Conservation (phyloP, 2,888 invertebrate genomes). For the Artemia sinica region DNA sequence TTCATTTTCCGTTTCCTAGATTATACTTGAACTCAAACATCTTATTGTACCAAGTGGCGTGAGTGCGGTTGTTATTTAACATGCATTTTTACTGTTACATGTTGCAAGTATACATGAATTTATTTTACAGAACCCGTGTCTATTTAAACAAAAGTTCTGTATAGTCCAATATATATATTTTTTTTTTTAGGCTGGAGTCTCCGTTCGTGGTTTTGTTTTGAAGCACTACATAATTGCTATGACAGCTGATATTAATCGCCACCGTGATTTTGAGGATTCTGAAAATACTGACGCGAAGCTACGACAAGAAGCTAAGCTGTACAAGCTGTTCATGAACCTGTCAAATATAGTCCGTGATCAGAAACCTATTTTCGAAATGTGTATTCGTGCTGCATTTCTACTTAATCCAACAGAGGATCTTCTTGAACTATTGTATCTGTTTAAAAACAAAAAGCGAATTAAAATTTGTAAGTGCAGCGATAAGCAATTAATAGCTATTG, state of each 20-base stretch:
- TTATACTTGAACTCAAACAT: too few relatives aligned
- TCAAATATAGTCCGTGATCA: constrained; percentile 43
- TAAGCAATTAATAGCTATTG: too few relatives aligned
- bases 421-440: background rate
- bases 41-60: too few relatives aligned
- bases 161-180: background rate
- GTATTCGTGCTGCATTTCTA: constrained; percentile 55
- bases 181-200: background rate
- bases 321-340: constrained; percentile 44
- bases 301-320: constrained; percentile 1
- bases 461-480: background rate
- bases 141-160: too few relatives aligned
- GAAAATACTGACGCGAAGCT: background rate
- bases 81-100: too few relatives aligned
- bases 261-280: background rate
- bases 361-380: constrained; percentile 47
- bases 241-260: constrained; percentile 5
- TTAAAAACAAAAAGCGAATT: background rate
- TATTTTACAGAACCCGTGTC: too few relatives aligned
- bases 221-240: constrained; percentile 13
- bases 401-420: constrained; percentile 44
- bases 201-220: background rate
- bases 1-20: too few relatives aligned
- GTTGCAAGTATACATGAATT: too few relatives aligned
- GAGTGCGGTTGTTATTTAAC: too few relatives aligned